These are phyloP conservation scores for Griposia aprilina DNA, from an alignment of 2,888 invertebrate species.

Conservation along the genomic window DNA sequence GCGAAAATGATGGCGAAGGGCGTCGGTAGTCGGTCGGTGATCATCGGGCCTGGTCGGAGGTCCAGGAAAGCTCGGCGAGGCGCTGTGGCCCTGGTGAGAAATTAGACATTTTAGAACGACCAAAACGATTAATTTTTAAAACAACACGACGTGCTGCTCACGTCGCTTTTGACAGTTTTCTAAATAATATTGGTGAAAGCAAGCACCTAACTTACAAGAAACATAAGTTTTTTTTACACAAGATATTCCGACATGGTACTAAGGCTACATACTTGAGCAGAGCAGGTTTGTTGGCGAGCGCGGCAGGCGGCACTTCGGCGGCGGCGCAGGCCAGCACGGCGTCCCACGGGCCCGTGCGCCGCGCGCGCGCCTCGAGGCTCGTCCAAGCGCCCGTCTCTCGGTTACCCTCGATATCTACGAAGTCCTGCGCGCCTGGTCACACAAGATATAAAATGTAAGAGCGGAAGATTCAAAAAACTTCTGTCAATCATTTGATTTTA, in stretches of 20 bases:
- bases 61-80: constrained; percentile 77
- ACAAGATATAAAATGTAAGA: neutral
- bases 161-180: neutral
- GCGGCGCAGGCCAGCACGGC: constrained; percentile 79
- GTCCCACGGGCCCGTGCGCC: constrained; percentile 83
- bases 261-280: constrained; percentile 79
- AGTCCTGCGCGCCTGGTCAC: constrained; percentile 77
- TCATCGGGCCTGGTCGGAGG: constrained; percentile 76
- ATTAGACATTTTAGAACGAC: neutral
- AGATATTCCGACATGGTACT: neutral
- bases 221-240: neutral
- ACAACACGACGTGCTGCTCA: no score
- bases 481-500: neutral
- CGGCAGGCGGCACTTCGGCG: constrained; percentile 67
- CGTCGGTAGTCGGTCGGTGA: constrained; percentile 81
- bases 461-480: neutral
- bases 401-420: constrained; percentile 72
- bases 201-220: neutral
- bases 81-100: constrained; percentile 77
- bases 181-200: neutral
- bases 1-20: constrained; percentile 80
- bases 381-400: constrained; percentile 73
- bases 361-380: constrained; percentile 75
- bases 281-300: constrained; percentile 66
- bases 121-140: neutral